Base-by-base conservation (phyloP, 2,888 invertebrate species). In the Brachynemurus nebulosus region DNA sequence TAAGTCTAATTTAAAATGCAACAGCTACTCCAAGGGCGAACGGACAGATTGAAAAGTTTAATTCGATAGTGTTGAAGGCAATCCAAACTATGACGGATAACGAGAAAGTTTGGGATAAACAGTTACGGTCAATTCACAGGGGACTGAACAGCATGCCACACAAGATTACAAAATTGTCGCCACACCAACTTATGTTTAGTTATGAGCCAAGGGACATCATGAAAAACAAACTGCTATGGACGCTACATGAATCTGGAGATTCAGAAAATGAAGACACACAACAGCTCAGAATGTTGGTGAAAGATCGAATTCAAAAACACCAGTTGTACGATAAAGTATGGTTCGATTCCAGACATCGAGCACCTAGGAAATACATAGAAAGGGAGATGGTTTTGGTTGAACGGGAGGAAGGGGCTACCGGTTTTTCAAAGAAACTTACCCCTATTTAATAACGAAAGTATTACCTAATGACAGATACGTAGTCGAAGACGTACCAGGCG, bases 391-490 rank as follows among this genome's bases (percentile, higher is more conserved):
- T 51, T 5, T 14, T 49, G 4, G 37, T 50, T 7, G 44, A 47
- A 37, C 38, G 48, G 43, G 47, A 47, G 30, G 30, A 42, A 9
- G n/a, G 16, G 12, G 43, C 47, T 7, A 51, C 46, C 7, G 48
- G 51, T 39, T 44, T 45, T 14, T 50, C 52, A n/a, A 33, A 48
- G 30, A 55, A 56, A 41, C 40, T 52, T 18, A 46, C 50, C 39
- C 52, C 6, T 54, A 52, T 40, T 27, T 50, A 7, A 43, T 53
- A 11, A 46, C 40, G 8, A 42, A 50, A 40, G 47, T 40, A 2
- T 42, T 53, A 11, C 40, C 45, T 6, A 48, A 50, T 18, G 53
- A 55, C 27, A 42, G 53, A 3, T 54, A 55, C 27, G 35, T 52
- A 1, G n/a, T 55, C 19, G 45, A 47, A 44, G 53, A 55, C 36